A percentile compares a stretch with the other conserved stretches of the same genome.
Conservation (phyloP, 2,797 vertebrate genomes). For the Dromococcyx pavoninus region DNA sequence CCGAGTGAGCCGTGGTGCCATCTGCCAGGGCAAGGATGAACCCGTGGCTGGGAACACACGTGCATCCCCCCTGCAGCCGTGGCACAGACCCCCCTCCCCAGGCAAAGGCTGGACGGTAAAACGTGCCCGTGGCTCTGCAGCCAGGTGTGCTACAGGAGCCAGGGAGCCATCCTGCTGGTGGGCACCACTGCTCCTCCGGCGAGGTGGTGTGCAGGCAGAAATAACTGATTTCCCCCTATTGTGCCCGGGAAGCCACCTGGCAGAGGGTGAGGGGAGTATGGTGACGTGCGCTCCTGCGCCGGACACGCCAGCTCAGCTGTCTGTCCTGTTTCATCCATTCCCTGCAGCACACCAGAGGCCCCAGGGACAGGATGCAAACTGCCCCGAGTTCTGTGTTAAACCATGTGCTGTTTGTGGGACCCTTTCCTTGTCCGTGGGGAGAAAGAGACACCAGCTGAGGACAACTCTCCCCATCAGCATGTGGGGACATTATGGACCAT, state of each 20-base stretch:
- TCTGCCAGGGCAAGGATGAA: neutral
- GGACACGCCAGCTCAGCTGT: neutral
- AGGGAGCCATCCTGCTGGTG: fast-evolving
- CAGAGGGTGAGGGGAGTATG: neutral
- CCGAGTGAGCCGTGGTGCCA: fast-evolving
- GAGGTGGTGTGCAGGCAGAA: neutral
- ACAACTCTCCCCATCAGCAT: neutral
- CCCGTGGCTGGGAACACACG: fast-evolving
- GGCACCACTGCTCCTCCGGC: neutral
- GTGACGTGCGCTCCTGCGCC: fast-evolving
- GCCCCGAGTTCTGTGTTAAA: neutral
- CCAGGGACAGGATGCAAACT: neutral
- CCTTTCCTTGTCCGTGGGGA: neutral
- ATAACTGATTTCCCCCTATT: neutral
- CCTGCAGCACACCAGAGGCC: neutral
- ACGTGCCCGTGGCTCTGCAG: neutral
- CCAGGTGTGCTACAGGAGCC: neutral
- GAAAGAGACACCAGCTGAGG: neutral
- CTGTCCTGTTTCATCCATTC: fast-evolving
- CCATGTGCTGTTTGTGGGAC: neutral
- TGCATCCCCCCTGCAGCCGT: fast-evolving
- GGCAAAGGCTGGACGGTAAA: neutral
- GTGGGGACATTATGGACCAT: neutral
- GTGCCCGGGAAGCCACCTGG: neutral
- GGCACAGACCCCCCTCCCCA: fast-evolving